phyloP scores from a whole-genome alignment of 2,113 vertebrate genomes.

The Cyphomyrus plagiostoma region DNA sequence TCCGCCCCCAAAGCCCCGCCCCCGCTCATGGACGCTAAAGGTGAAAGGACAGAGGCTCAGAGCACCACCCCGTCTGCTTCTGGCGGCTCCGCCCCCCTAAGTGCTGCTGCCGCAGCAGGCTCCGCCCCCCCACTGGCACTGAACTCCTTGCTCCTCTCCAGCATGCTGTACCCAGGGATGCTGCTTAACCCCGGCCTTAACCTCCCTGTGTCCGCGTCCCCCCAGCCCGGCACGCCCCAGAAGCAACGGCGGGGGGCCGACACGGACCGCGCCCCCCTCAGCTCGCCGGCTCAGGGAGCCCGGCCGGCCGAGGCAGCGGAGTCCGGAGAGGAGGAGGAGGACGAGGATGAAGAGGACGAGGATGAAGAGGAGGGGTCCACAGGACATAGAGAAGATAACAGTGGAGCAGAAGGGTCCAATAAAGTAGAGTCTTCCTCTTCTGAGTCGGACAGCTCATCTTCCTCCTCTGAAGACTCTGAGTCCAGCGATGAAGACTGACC shows the following conservation, averaged over 20 bases:
- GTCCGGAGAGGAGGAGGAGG: slow-evolving; percentile 16
- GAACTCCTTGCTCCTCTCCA: slow-evolving; percentile 92
- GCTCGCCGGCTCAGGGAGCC: slow-evolving; percentile 28
- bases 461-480: slow-evolving; percentile 83
- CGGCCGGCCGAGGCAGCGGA: slow-evolving; percentile 30
- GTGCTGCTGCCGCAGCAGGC: slow-evolving; percentile 54
- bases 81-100: slow-evolving; percentile 62
- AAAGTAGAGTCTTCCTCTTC: slow-evolving; percentile 88
- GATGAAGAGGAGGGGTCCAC: slow-evolving; percentile 52
- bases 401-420: slow-evolving; percentile 89
- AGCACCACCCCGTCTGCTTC: slow-evolving; percentile 62
- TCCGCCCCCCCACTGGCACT: slow-evolving; percentile 74
- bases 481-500: slow-evolving; percentile 92
- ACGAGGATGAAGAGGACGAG: slow-evolving; percentile 37
- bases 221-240: slow-evolving; percentile 68
- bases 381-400: slow-evolving; percentile 74
- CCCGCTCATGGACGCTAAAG: slow-evolving; percentile 61
- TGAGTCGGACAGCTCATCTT: slow-evolving; percentile 81
- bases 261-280: slow-evolving; percentile 60
- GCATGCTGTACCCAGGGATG: slow-evolving; percentile 99
- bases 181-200: slow-evolving; percentile 99
- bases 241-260: slow-evolving; percentile 80
- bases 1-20: slow-evolving; percentile 37
- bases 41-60: slow-evolving; percentile 87
- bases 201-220: slow-evolving; percentile 81